Base-by-base conservation (phyloP, 2,888 invertebrate genomes). In the Rhingia campestris region DNA sequence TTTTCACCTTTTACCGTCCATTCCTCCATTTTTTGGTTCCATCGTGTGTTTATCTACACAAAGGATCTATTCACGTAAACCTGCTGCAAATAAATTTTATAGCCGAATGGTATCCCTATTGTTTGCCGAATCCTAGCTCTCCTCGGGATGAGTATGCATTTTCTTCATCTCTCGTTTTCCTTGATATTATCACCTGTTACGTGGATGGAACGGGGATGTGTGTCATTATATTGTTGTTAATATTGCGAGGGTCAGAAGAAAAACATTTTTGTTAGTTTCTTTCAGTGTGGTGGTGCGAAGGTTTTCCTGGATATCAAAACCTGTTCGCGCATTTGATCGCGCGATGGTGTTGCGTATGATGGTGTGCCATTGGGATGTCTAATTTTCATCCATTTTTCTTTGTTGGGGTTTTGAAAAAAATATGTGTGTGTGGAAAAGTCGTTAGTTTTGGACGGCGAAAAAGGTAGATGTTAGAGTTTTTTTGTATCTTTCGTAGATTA, bases 1-100 rank as follows among this genome's bases (percentile, higher is more conserved):
- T 51, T 54, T 64, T 61, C 47, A 41, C 56, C 51, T 33, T 37
- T 37, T 30, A 9, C 49, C 7, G 14, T 49, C 22, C 49, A 22
- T 22, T 33, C 59, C 59, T 51, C 53, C 54, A n/a, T 33, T n/a
- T 10, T 12, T 10, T 37, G n/a, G 51, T 33, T n/a, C 22, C 32
- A 14, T 37, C 22, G 51, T 51, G 3, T 59, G 3, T 59, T 67
- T 81, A 81, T 82, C 77, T 47, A 61, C 22, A 63, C 39, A 66
- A 63, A 67, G 72, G 66, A 77, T 77, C 77, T 82, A 56, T 76
- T 82, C 72, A 84, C 56, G 59, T 82, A 79, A 81, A 86, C 87
- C 87, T 87, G 87, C 87, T 88, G 88, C 88, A 88, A 88, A 88
- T 87, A 88, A 87, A 88, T 88, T 88, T 88, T 87, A 88, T 88